Conservation (phyloP, 2,113 vertebrate genomes). For the Forbesichthys agassizii region DNA sequence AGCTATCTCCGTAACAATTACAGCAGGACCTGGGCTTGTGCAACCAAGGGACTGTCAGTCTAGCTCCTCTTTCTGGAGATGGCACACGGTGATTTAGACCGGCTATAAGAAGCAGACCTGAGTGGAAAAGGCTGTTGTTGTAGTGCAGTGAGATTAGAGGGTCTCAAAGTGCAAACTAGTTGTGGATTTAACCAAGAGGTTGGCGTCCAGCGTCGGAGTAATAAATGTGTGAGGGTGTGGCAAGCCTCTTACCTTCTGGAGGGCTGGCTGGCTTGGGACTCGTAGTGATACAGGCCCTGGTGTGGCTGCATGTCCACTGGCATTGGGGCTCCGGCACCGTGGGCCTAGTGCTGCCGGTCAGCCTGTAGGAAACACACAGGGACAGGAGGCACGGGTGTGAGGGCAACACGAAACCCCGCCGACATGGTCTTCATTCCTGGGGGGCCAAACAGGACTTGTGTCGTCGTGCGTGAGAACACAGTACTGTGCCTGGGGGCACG, state of each 20-base stretch:
- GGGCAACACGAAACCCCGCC: neutral
- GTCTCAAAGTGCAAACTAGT: neutral
- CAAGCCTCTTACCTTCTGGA: constrained; percentile 71
- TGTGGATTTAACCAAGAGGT: neutral
- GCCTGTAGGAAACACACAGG: constrained; percentile 60
- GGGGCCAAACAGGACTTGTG: too few species aligned
- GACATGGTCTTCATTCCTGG: too few species aligned
- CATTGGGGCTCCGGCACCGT: constrained; percentile 71
- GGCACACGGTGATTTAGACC: neutral
- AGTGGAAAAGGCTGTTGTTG: neutral
- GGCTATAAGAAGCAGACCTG: neutral
- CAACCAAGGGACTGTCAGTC: constrained; percentile 37
- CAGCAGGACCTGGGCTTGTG: constrained; percentile 47
- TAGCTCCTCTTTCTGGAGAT: neutral
- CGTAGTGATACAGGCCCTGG: constrained; percentile 81
- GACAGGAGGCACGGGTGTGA: neutral
- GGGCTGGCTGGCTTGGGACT: constrained; percentile 74
- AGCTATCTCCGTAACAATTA: constrained; percentile 69
- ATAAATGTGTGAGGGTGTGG: neutral
- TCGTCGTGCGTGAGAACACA: constrained; percentile 11
- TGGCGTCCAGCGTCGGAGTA: neutral
- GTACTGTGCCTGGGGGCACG: constrained; percentile 24
- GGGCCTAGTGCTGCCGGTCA: constrained; percentile 62
- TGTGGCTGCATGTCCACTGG: constrained; percentile 83
- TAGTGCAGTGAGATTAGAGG: neutral